Conservation (phyloP, 2,888 invertebrate species). For the Drosophila phalerata region DNA sequence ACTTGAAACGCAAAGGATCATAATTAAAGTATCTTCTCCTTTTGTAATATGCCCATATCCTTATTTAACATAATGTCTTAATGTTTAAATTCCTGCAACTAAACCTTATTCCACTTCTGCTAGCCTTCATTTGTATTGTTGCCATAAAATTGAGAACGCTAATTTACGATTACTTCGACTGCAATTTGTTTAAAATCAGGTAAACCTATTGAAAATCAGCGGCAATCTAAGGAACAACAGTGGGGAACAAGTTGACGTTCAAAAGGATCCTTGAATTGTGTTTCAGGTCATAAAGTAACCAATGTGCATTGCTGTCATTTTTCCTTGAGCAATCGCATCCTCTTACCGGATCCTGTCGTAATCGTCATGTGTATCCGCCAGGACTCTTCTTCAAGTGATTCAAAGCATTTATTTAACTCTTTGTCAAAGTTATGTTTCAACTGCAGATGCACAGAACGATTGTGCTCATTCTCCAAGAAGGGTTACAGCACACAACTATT, state of each 20-base stretch:
- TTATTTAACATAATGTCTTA: neutral
- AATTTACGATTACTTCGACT: neutral
- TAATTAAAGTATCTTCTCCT: neutral
- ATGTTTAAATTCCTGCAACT: neutral
- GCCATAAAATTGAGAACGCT: neutral
- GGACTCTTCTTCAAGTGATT: neutral
- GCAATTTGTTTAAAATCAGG: neutral
- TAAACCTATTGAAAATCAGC: neutral
- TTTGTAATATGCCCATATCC: neutral
- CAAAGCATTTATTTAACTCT: neutral
- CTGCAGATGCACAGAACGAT: neutral
- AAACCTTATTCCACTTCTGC: no score
- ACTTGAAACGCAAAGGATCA: neutral
- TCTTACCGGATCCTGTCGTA: neutral
- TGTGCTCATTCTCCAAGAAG: neutral
- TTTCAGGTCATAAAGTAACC: conserved; percentile 1
- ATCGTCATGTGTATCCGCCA: neutral
- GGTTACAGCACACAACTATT: neutral
- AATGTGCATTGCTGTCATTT: neutral
- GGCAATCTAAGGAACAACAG: neutral
- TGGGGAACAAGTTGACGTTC: no score
- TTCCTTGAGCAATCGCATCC: neutral
- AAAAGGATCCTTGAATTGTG: neutral
- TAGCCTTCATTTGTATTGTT: neutral
- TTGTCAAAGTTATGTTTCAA: neutral